Base-by-base conservation (phyloP, 1,140 invertebrate genomes). In the Diorhabda sublineata region DNA sequence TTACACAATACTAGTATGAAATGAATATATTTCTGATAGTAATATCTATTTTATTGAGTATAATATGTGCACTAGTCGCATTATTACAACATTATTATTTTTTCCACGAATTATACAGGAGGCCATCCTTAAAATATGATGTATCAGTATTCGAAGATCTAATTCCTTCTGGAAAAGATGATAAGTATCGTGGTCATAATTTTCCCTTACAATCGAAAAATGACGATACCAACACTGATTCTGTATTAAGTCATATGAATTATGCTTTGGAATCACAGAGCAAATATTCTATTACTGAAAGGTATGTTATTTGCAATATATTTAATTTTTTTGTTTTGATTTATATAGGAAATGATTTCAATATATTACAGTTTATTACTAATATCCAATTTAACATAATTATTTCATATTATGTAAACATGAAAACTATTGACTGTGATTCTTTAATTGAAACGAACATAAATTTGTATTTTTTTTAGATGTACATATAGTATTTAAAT, bases 11-110 rank as follows among this genome's bases (percentile, higher is more conserved):
- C 26, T 26, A 26, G 26, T 26, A 26, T 26, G 69, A 71, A 71
- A 72, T 73, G 72, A 70, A 73, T 69, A 45, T 68, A 42, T 57
- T 73, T 68, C 59, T 73, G n/a, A 66, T 73, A 52, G 72, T 26
- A 26, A 26, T 26, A 26, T 26, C 26, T 26, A 26, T 26, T 26
- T 26, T 26, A 26, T 26, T 26, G 26, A 26, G 26, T 26, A 26
- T 79, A 68, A 76, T 81, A 75, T 80, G 77, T 75, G 73, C 78
- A n/a, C 73, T 81, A 67, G 58, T 80, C 63, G 74, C 73, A 67
- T 70, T 78, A 71, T 68, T 80, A 2, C 77, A 81, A 73, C 75
- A 79, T 66, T 80, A 78, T 67, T 78, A 75, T 66, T 71, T 77
- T 58, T 68, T 74, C 59, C 69, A 67, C 58, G 74, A 75, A 67